Percentiles rank a stretch among this genome's conserved stretches.
Evolutionary conservation across 2,888 invertebrate species (phyloP).

Genomic region (Fabriciana adippe): DNA sequence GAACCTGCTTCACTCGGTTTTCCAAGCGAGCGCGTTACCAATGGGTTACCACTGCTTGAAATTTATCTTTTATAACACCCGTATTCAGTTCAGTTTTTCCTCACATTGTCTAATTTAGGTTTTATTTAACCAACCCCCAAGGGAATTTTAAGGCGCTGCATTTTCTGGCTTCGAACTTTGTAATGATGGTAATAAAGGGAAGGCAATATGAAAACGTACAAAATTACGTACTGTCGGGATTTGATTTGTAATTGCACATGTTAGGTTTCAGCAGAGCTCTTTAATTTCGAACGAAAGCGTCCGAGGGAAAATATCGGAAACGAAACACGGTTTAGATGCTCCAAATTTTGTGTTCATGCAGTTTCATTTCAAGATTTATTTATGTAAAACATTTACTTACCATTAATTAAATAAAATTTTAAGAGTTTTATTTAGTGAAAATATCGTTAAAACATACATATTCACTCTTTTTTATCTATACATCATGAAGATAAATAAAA

Average conservation of each 20-base stretch:
- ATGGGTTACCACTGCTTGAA: too few species aligned
- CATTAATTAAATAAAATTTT: neutral
- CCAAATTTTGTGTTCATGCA: neutral
- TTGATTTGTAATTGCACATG: constrained; percentile 58
- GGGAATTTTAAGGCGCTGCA: constrained; percentile 30
- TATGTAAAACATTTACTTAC: too few species aligned
- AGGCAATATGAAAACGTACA: constrained; percentile 46
- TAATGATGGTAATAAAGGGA: constrained; percentile 39
- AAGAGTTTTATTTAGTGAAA: too few species aligned
- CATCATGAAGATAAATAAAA: too few species aligned
- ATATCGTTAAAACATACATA: too few species aligned
- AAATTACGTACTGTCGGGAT: constrained; percentile 53
- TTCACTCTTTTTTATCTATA: too few species aligned
- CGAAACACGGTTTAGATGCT: neutral
- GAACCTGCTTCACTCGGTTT: too few species aligned
- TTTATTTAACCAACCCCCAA: constrained; percentile 21
- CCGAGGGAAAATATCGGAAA: constrained; percentile 32
- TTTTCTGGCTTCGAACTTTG: constrained; percentile 38
- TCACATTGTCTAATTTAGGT: constrained; percentile 1
- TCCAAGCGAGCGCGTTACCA: too few species aligned
- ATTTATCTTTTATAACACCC: too few species aligned
- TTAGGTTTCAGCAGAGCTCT: constrained; percentile 43
- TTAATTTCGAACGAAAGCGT: constrained; percentile 35
- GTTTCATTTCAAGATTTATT: too few species aligned
- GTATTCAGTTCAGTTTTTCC: neutral